Base-by-base conservation (phyloP, 2,888 invertebrate species). In the Pseudanteris insignis region DNA sequence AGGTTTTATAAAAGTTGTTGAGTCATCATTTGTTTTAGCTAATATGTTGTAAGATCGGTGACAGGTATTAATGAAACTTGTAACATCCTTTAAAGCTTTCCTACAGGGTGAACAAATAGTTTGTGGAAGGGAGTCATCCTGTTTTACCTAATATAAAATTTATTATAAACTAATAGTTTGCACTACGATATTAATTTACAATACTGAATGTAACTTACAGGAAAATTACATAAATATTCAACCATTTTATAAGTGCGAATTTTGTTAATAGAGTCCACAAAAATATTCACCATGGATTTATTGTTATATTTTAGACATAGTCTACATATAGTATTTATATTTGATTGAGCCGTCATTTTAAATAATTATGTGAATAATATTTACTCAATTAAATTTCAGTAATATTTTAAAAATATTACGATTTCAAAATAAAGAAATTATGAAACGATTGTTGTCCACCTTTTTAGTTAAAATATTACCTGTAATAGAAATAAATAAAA, bases 31-130 rank as follows among this genome's bases (percentile, higher is more conserved):
- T 9, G 9, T 26, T 26, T 38, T 28, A 2, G 28, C 7, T 13
- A 40, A 40, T 40, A 18, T 29, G 11, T 40, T 40, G 15, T 40
- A 40, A 7, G 40, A 40, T 5, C 29, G 29, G 7, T 18, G 40
- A 29, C 40, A 29, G 7, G 28, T 8, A 1, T 29, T 26, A 15
- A 40, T 29, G 15, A 40, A 40, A 7, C 28, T 5, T 8, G 28
- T 29, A 7, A 18, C 11, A 8, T 29, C 29, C 11, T 8, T 11
- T 18, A 40, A 28, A 8, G 18, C 1, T 3, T 15, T 29, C 29
- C 10, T 28, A 18, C 40, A 40, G n/a, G 2, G 13, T 2, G 18
- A 2, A 29, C 40, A 40, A 10, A 40, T 15, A 2, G 1, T 7
- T 18, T 29, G 28, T 12, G 40, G 40, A 11, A 40, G 18, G 1